Conservation (phyloP, 2,888 invertebrate species). For the Melinaea marsaeus region DNA sequence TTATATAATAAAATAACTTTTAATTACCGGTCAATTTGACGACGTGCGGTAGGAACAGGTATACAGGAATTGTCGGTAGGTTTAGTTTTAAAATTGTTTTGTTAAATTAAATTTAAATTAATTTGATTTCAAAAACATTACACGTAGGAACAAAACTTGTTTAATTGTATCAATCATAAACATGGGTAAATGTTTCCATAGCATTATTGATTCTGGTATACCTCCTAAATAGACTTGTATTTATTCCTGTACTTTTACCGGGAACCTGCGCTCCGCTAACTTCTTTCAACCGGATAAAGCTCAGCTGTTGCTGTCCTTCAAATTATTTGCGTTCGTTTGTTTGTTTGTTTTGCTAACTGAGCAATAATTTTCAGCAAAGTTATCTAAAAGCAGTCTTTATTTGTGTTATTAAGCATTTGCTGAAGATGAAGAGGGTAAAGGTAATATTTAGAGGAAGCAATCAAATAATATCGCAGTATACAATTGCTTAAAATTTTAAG, state of each 20-base stretch:
- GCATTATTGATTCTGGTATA: constrained; percentile 38
- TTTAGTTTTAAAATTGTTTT: too few species aligned
- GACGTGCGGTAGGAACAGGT: too few species aligned
- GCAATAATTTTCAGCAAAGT: constrained; percentile 1
- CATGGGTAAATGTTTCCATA: neutral
- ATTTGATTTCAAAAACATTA: too few species aligned
- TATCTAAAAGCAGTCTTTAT: neutral
- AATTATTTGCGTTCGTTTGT: constrained; percentile 6
- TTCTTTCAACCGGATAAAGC: constrained; percentile 39
- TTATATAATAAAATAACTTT: too few species aligned
- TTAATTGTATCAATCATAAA: neutral
- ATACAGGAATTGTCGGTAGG: too few species aligned
- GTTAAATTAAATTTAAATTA: too few species aligned
- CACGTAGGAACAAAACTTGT: too few species aligned
- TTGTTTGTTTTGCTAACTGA: neutral
- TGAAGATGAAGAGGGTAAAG: neutral
- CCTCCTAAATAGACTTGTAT: constrained; percentile 54
- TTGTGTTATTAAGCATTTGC: neutral
- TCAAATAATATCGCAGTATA: too few species aligned
- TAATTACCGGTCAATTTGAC: too few species aligned
- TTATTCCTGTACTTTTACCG: constrained; percentile 70
- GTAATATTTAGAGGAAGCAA: too few species aligned
- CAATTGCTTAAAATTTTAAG: too few species aligned
- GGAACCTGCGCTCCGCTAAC: constrained; percentile 47
- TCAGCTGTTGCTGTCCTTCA: constrained; percentile 12